Evolutionary conservation across 2,797 vertebrate species (phyloP).

Genomic region (Pempheris klunzingeri): DNA sequence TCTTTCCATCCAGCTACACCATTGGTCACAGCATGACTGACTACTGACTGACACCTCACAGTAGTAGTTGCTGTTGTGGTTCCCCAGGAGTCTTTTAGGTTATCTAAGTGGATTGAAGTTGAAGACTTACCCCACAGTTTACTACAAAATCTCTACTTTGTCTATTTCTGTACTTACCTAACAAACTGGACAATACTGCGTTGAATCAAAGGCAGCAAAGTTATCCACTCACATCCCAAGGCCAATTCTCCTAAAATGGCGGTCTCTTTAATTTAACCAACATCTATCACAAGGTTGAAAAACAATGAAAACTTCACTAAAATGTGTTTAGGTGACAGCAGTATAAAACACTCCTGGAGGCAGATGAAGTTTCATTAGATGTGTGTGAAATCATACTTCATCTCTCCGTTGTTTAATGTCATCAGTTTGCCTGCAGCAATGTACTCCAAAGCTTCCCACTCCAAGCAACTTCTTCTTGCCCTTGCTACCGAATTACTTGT

Average conservation of each 20-base stretch:
- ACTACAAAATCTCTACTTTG: background rate
- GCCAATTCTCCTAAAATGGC: constrained; percentile 8
- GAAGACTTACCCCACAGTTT: constrained; percentile 1
- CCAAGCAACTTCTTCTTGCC: constrained; percentile 48
- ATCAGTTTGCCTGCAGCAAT: constrained; percentile 48
- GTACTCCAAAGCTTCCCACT: constrained; percentile 50
- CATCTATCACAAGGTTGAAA: constrained; percentile 30
- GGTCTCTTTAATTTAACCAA: constrained; percentile 14
- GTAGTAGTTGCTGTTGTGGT: background rate
- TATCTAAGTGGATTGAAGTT: constrained; percentile 11
- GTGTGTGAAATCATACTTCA: constrained; percentile 45
- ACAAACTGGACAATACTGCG: background rate
- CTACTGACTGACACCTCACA: background rate
- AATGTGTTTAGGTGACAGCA: constrained; percentile 25
- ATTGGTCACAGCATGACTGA: background rate
- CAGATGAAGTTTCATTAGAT: constrained; percentile 50
- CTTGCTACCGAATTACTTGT: constrained; percentile 46
- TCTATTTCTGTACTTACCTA: background rate
- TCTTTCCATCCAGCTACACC: background rate
- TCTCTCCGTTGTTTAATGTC: constrained; percentile 49
- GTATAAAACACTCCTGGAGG: constrained; percentile 36
- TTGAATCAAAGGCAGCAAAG: constrained; percentile 19
- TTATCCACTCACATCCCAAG: constrained; percentile 6
- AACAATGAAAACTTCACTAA: constrained; percentile 32
- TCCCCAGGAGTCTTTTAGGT: background rate